phyloP scores from a whole-genome alignment of 92 coral and sea anemone species.

The Desmophyllum pertusum region DNA sequence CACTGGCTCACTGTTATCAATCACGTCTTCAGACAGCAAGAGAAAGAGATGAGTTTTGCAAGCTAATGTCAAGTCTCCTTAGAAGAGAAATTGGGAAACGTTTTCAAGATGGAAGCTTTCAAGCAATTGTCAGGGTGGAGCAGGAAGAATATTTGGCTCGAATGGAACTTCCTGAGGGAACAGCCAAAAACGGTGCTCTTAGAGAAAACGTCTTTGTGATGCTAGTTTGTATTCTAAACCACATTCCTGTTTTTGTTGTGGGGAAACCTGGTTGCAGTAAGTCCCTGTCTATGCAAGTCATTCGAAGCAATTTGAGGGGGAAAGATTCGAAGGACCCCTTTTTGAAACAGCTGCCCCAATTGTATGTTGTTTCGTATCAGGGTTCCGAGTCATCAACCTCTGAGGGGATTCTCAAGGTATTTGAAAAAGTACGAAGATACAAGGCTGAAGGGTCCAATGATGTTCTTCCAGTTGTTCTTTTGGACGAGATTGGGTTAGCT shows the following conservation, averaged over 20 bases:
- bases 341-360: slow-evolving; percentile 83
- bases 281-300: slow-evolving; percentile 93
- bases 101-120: not conserved
- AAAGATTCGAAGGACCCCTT: slow-evolving; percentile 82
- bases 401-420: slow-evolving; percentile 91
- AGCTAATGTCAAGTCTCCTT: not conserved
- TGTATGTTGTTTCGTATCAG: slow-evolving; percentile 92
- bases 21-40: slow-evolving; percentile 67
- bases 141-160: slow-evolving; percentile 92
- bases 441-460: slow-evolving; percentile 62
- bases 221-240: slow-evolving; percentile 91
- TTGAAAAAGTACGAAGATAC: slow-evolving; percentile 90
- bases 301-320: slow-evolving; percentile 91
- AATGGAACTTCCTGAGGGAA: slow-evolving; percentile 96
- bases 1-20: slow-evolving; percentile 80
- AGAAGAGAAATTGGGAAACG: not conserved
- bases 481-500: slow-evolving; percentile 97
- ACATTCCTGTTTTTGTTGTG: slow-evolving; percentile 93
- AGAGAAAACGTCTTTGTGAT: slow-evolving; percentile 97
- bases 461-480: slow-evolving; percentile 92
- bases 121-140: slow-evolving; percentile 84
- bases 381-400: slow-evolving; percentile 99
- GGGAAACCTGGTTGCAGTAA: slow-evolving; percentile 99
- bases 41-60: not conserved
- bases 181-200: slow-evolving; percentile 92